Base-by-base conservation (phyloP, 1,140 invertebrate species). In the Drosophila chauvacae region DNA sequence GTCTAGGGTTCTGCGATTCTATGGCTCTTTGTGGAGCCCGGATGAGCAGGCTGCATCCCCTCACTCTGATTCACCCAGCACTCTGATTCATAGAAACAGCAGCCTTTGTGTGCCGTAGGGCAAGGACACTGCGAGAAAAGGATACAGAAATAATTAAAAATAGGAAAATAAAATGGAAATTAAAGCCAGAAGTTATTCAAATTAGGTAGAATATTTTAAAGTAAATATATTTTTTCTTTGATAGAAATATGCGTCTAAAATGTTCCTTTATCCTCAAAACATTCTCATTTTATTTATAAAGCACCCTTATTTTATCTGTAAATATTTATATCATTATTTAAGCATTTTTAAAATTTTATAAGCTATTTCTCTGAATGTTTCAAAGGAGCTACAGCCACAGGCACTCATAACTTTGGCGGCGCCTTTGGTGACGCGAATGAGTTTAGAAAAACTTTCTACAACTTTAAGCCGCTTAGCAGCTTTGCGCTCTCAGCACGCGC, bases 391-490 rank as follows among this genome's bases (percentile, higher is more conserved):
- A 42, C 16, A 33, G 50, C 60, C 68, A 57, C 39, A 83, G 71
- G 76, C 84, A 90, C 85, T 88, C 84, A 87, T 87, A 87, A 87
- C 83, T 87, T 87, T 80, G 81, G 57, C 70, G 81, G 59, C 84
- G 84, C 85, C 85, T 88, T 88, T 88, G 85, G 85, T 88, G 86
- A 88, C 85, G 85, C 84, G 84, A 88, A 87, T 87, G 84, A 85
- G 85, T 87, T 88, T 90, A 81, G 66, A 90, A 90, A 90, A 90
- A 90, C 81, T 90, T 90, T 90, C 81, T 90, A 90, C 86, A 90
- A 90, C 85, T 90, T 85, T 90, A 90, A 90, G 85, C 85, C 85
- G 85, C 85, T 90, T 90, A 90, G 81, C 83, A 90, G 85, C 81
- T 90, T 90, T 90, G 70, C 76, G 81, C 81, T 85, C 86, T 88